Conservation (phyloP, 2,797 vertebrate genomes). For the Rhinella marina region DNA sequence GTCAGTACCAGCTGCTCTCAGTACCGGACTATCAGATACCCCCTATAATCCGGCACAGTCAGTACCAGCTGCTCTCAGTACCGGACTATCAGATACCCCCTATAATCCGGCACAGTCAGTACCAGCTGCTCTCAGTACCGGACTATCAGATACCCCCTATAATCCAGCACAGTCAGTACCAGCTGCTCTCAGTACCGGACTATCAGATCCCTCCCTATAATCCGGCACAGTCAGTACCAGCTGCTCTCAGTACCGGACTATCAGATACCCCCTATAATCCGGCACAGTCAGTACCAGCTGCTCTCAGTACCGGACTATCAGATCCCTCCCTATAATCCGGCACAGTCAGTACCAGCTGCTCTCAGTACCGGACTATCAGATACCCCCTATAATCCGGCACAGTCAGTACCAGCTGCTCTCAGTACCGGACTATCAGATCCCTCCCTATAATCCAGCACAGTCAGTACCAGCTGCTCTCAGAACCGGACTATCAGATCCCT, state of each 20-base stretch:
- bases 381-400: not conserved
- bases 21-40: no score
- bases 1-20: no score
- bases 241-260: not conserved
- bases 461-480: no score
- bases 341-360: not conserved
- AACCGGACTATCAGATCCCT: no score
- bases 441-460: no score
- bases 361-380: not conserved
- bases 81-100: not conserved
- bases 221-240: not conserved
- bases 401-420: no score
- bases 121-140: no score
- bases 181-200: not conserved
- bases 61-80: no score
- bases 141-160: not conserved
- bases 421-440: not conserved
- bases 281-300: not conserved
- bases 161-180: not conserved
- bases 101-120: not conserved
- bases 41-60: no score
- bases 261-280: not conserved
- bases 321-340: not conserved
- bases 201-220: not conserved
- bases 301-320: not conserved